Base-by-base conservation (phyloP, 2,888 invertebrate genomes). In the Autographa gamma region DNA sequence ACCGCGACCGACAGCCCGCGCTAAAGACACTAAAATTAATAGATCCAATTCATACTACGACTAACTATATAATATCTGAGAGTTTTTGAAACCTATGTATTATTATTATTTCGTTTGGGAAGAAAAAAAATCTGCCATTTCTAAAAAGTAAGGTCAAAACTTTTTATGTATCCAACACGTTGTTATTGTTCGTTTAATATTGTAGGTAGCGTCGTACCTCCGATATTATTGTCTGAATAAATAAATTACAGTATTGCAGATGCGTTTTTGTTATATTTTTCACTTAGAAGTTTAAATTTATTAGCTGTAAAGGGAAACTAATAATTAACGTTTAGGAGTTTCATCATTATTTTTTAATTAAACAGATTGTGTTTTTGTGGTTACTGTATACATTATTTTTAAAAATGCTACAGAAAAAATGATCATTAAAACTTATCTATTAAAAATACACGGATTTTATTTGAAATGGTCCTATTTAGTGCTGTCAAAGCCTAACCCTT, bases 351-450 rank as follows among this genome's bases (percentile, higher is more conserved):
- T 89, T 90, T 89, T 85, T 81, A 83, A 88, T 87, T 88, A 88
- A 89, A 84, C 77, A 73, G 81, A 85, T 86, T 90, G 86, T 91
- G 90, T 92, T 93, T 89, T 92, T 90, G 88, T 92, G 89, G 91
- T 93, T 92, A 91, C 80, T 92, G 92, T 95, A 88, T 91, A 93
- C 90, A 90, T 92, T 91, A 92, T 91, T 93, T 93, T 92, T 90
- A 85, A 93, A 94, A 92, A 87, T 93, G 93, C 93, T 93, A 91
- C 92, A 92, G 91, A 92, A 89, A 87, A 92, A 93, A 94, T 93
- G 93, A 94, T 94, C 92, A 95, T 95, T 94, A 95, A 94, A 94
- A 93, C 92, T 92, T 93, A 94, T 91, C 93, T 93, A 94, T 92
- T 93, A 92, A 92, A 90, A 80, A 83, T 73, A 77, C 71, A 11